A percentile compares a stretch with the other conserved stretches of the same genome.
phyloP scores from a whole-genome alignment of 2,797 vertebrate genomes.

The Falco peregrinus region DNA sequence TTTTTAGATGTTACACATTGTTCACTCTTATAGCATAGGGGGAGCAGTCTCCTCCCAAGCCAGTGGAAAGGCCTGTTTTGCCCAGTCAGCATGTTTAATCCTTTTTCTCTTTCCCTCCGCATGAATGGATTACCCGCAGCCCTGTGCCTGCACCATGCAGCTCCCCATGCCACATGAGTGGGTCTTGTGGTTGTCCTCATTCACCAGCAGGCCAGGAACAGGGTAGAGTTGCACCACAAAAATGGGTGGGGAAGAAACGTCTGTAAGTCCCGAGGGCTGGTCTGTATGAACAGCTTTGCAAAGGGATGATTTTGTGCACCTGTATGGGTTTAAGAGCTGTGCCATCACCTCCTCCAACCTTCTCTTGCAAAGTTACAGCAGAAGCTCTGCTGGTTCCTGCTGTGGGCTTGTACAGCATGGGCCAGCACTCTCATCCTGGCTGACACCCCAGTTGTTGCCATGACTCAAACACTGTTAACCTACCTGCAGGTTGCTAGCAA shows the following conservation, averaged over 20 bases:
- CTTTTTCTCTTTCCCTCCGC: neutral
- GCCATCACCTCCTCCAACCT: neutral
- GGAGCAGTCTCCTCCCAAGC: neutral
- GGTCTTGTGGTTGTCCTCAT: neutral
- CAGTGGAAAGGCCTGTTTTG: neutral
- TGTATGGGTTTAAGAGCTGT: accelerated
- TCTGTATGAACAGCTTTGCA: neutral
- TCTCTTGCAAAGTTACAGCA: neutral
- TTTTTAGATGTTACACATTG: neutral
- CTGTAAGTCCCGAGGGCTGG: neutral
- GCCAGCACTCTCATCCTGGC: neutral
- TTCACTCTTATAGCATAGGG: neutral
- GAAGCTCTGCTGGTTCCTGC: neutral
- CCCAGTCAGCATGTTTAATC: neutral
- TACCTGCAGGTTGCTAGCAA: neutral
- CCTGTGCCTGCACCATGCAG: neutral
- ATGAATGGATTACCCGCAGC: neutral
- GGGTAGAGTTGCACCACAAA: neutral
- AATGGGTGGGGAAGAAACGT: neutral
- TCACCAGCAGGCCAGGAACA: neutral
- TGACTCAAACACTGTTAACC: neutral
- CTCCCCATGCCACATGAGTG: accelerated
- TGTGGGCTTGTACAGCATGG: neutral
- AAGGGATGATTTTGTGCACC: neutral
- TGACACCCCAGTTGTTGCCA: neutral